These are phyloP conservation scores for Gambelia wislizenii DNA, from an alignment of 2,797 vertebrate species.

Conservation along the genomic window DNA sequence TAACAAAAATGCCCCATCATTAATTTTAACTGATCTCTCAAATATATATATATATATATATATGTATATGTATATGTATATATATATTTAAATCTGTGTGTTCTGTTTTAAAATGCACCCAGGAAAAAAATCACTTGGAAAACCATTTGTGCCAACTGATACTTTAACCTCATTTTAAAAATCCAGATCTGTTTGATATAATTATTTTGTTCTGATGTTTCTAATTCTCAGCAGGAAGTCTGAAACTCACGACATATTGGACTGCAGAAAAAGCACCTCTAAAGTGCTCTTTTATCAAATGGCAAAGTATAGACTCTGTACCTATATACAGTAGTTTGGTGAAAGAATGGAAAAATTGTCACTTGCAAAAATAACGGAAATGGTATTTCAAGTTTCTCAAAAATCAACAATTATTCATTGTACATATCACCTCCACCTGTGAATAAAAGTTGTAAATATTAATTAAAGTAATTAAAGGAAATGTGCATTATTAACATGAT, in stretches of 20 bases:
- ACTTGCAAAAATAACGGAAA: conserved; percentile 37
- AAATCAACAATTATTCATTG: conserved; percentile 54
- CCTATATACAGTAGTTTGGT: not conserved
- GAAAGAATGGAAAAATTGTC: conserved; percentile 23
- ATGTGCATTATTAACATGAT: conserved; percentile 25
- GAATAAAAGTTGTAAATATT: conserved; percentile 57
- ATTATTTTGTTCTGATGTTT: conserved; percentile 10
- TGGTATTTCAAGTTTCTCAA: conserved; percentile 60
- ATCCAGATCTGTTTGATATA: conserved; percentile 24
- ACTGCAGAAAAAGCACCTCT: conserved; percentile 39
- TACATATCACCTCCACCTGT: conserved; percentile 58
- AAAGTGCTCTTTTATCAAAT: conserved; percentile 35
- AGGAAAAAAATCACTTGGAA: conserved; percentile 16
- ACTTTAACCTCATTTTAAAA: conserved; percentile 45
- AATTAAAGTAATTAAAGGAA: conserved; percentile 69
- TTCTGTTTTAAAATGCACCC: not conserved
- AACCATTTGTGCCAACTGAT: conserved; percentile 28
- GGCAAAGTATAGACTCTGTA: conserved; percentile 38
- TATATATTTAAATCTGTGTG: no score
- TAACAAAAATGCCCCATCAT: not conserved
- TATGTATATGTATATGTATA: no score
- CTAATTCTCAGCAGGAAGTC: conserved; percentile 23
- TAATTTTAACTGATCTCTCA: conserved; percentile 1
- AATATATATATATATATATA: no score
- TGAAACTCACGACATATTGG: conserved; percentile 23